Base-by-base conservation (phyloP, 1,140 invertebrate species). In the Drosophila kikkawai region DNA sequence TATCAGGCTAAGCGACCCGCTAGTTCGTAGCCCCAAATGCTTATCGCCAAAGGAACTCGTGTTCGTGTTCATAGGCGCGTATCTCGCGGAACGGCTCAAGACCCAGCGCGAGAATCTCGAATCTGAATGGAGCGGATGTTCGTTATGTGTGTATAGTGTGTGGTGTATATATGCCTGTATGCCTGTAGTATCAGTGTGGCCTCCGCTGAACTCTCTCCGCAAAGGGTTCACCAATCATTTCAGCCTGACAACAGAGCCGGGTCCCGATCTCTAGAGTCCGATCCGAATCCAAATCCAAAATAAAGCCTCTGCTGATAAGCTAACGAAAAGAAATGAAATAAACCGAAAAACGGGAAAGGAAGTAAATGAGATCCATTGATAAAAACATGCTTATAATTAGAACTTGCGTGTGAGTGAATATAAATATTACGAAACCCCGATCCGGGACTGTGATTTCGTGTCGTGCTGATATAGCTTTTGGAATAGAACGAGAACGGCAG, bases 21-120 rank as follows among this genome's bases (percentile, higher is more conserved):
- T 85, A 87, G 83, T 88, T 87, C 84, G 73, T 88, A 91, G 86
- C 82, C 86, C 86, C 86, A 90, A 90, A 90, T 90, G 91, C 86
- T 90, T 90, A 90, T 90, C 86, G 73, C 79, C 37, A 86, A 90
- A 90, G 85, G 86, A 90, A 90, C 86, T 91, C 75, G 75, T 90
- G 74, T 60, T 74, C 73, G 76, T 39, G 32, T 74, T 86, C 69
- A 83, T 74, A 77, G 70, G 48, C 85, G 69, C 86, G 68, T 91
- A 88, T 91, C 82, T 73, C 79, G 44, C 41, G 53, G 36, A 32
- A 26, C 78, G 53, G 56, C 77, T 68, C 63, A 73, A 57, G 68
- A 75, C 60, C 58, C 75, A 67, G 51, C 34, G 63, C 26, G 76
- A 78, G 56, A 45, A 32, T 70, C 67, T 81, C 51, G 73, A 88